These are phyloP conservation scores for Caenorhabditis doughertyi DNA, from an alignment of 2,888 invertebrate species.

Conservation along the genomic window DNA sequence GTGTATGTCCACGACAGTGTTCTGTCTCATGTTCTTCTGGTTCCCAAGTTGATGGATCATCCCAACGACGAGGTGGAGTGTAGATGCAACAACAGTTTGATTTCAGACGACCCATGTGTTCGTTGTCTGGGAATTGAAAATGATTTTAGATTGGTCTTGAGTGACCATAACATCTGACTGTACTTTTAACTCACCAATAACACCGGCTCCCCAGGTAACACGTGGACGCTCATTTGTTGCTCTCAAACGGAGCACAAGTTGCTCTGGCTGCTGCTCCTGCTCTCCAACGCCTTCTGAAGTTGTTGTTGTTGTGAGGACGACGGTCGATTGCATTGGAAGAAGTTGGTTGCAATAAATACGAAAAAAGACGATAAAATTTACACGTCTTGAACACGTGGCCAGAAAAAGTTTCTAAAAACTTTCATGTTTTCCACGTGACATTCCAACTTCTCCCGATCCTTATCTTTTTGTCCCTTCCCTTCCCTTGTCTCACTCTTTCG, in stretches of 20 bases:
- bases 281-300: neutral
- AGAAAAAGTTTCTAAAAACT: too few species aligned
- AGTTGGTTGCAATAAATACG: neutral
- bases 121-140: conserved; percentile 87
- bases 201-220: conserved; percentile 75
- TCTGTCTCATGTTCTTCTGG: conserved; percentile 80
- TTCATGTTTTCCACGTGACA: conserved; percentile 11
- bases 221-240: conserved; percentile 60
- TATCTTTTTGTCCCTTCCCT: neutral
- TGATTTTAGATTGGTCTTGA: neutral
- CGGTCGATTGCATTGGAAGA: neutral
- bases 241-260: conserved; percentile 65
- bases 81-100: conserved; percentile 83
- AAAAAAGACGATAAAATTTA: too few species aligned
- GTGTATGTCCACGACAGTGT: conserved; percentile 79
- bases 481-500: neutral
- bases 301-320: neutral
- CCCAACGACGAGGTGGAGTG: conserved; percentile 81
- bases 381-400: too few species aligned
- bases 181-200: conserved; percentile 60
- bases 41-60: conserved; percentile 80
- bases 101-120: conserved; percentile 84
- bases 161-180: neutral
- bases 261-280: conserved; percentile 38
- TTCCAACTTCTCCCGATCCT: neutral